phyloP scores from a whole-genome alignment of 2,888 invertebrate species.

The Drosophila picticornis region DNA sequence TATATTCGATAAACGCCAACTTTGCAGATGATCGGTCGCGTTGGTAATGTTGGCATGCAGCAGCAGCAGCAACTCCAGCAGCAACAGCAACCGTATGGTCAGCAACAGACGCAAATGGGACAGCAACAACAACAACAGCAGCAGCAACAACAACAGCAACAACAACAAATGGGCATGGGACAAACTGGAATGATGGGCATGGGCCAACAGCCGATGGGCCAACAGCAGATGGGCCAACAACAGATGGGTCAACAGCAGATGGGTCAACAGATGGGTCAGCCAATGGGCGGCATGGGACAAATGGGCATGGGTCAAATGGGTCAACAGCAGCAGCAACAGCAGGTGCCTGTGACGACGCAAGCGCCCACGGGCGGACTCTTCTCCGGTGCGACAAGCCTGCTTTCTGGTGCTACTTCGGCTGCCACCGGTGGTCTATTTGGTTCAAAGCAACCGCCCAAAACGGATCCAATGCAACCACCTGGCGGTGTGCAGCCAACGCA shows the following conservation, averaged over 20 bases:
- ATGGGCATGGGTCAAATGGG: constrained; percentile 71
- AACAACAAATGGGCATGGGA: constrained; percentile 77
- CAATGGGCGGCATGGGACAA: constrained; percentile 75
- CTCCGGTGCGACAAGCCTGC: constrained; percentile 85
- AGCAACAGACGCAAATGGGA: constrained; percentile 80
- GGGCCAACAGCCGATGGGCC: constrained; percentile 60
- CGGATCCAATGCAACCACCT: constrained; percentile 86
- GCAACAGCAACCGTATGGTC: constrained; percentile 83
- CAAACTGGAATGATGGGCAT: constrained; percentile 62
- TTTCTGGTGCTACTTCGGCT: constrained; percentile 86
- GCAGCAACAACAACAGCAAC: constrained; percentile 78
- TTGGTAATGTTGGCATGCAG: constrained; percentile 85
- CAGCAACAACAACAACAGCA: constrained; percentile 83
- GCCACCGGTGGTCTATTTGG: constrained; percentile 86
- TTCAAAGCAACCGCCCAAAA: constrained; percentile 85
- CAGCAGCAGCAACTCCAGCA: constrained; percentile 84
- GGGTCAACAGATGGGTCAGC: constrained; percentile 39
- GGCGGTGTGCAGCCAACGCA: constrained; percentile 84
- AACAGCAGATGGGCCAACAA: constrained; percentile 9
- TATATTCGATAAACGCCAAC: constrained; percentile 64
- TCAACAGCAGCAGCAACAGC: constrained; percentile 82
- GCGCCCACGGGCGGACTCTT: constrained; percentile 84
- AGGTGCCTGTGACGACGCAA: constrained; percentile 83
- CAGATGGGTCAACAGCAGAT: constrained; percentile 53
- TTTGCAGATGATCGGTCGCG: constrained; percentile 86